Evolutionary conservation across 2,888 invertebrate genomes (phyloP).

Genomic region (Lypha dubia): DNA sequence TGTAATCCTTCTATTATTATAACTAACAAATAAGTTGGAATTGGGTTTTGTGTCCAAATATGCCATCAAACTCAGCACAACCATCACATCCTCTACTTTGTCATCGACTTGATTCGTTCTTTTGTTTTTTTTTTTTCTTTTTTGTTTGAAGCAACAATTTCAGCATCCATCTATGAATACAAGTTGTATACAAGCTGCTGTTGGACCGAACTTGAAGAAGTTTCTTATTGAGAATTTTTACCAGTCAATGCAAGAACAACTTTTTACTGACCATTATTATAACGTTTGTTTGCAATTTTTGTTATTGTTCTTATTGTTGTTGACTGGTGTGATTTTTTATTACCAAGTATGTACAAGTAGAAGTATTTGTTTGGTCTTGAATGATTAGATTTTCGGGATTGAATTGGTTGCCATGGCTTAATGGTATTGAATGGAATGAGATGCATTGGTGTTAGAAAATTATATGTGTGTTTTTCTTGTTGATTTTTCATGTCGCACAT

Average conservation of each 20-base stretch:
- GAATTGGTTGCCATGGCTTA: slow-evolving; percentile 29
- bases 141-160: slow-evolving; percentile 35
- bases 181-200: slow-evolving; percentile 3
- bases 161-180: slow-evolving; percentile 20
- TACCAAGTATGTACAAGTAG: slow-evolving; percentile 40
- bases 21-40: slow-evolving; percentile 40
- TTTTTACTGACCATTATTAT: slow-evolving; percentile 64
- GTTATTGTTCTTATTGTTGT: slow-evolving; percentile 51
- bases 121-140: not conserved
- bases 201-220: slow-evolving; percentile 29
- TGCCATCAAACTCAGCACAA: slow-evolving; percentile 58
- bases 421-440: slow-evolving; percentile 22
- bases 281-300: slow-evolving; percentile 57
- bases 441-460: slow-evolving; percentile 50
- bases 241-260: slow-evolving; percentile 30
- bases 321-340: slow-evolving; percentile 70
- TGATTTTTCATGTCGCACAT: slow-evolving; percentile 47
- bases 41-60: slow-evolving; percentile 63
- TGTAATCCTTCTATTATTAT: slow-evolving; percentile 58
- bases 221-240: slow-evolving; percentile 37
- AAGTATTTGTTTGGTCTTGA: slow-evolving; percentile 39
- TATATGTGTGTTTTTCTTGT: slow-evolving; percentile 44
- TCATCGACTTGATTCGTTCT: not conserved
- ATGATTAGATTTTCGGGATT: slow-evolving; percentile 28
- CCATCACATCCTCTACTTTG: slow-evolving; percentile 42